phyloP scores from a whole-genome alignment of 2,888 invertebrate genomes.

The Dioctria linearis region DNA sequence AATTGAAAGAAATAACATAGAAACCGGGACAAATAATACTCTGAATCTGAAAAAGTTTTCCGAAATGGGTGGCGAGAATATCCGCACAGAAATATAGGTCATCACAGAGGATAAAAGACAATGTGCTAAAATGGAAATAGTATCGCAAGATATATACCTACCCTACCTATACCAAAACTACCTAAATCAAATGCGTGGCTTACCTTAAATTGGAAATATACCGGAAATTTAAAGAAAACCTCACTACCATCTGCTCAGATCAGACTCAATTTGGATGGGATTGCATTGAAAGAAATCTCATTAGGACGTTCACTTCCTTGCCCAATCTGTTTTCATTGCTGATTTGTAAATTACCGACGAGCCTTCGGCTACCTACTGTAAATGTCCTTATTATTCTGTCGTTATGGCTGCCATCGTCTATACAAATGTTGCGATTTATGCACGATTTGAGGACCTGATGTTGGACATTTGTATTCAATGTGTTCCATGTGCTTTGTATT shows the following conservation, averaged over 20 bases:
- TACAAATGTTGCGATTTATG: conserved; percentile 46
- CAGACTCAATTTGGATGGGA: neutral
- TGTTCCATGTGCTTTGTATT: conserved; percentile 31
- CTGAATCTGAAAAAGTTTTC: conserved; percentile 4
- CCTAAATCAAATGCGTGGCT: neutral
- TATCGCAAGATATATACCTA: neutral
- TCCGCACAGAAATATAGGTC: neutral
- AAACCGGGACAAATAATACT: conserved; percentile 30
- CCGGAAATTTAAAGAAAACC: conserved; percentile 2
- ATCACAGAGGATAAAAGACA: conserved; percentile 10
- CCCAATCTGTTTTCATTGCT: conserved; percentile 50
- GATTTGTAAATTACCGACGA: conserved; percentile 48
- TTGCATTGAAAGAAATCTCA: conserved; percentile 3
- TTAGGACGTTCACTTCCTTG: conserved; percentile 6
- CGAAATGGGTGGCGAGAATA: neutral
- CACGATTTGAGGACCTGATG: conserved; percentile 45
- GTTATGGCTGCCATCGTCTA: conserved; percentile 48
- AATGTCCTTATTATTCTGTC: conserved; percentile 49
- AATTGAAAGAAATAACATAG: neutral
- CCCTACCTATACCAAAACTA: neutral
- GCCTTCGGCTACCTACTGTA: conserved; percentile 27
- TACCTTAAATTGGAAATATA: conserved; percentile 1
- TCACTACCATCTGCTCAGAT: neutral
- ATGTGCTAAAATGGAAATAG: conserved; percentile 12
- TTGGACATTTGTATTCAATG: conserved; percentile 49